Percentiles rank a stretch among this genome's conserved stretches.
Evolutionary conservation across 2,797 vertebrate species (phyloP).

Genomic region (Notolepis coatsorum): DNA sequence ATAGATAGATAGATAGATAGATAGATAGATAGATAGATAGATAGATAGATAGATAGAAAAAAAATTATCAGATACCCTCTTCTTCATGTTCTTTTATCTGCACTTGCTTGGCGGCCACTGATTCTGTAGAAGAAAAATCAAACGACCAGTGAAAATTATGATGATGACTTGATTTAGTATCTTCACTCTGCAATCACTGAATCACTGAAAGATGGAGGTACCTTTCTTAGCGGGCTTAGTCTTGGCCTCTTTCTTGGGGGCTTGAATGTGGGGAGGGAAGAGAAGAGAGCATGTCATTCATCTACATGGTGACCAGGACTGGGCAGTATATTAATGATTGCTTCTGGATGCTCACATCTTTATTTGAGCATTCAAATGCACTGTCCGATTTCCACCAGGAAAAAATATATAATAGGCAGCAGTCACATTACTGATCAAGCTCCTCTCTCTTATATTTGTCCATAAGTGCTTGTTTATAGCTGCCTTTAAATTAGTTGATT

Average conservation of each 20-base stretch:
- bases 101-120: conserved; percentile 59
- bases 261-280: conserved; percentile 41
- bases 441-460: too few species aligned
- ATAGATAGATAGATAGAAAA: too few species aligned
- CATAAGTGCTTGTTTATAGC: too few species aligned
- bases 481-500: too few species aligned
- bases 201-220: conserved; percentile 5
- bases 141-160: neutral
- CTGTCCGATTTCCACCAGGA: too few species aligned
- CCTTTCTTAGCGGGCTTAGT: conserved; percentile 58
- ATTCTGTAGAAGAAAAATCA: conserved; percentile 55
- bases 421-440: too few species aligned
- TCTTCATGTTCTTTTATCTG: conserved; percentile 49
- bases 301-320: too few species aligned
- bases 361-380: too few species aligned
- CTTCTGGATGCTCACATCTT: too few species aligned
- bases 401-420: too few species aligned
- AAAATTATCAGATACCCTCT: conserved; percentile 59
- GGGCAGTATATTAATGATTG: too few species aligned
- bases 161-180: neutral
- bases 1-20: too few species aligned
- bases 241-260: conserved; percentile 54
- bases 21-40: neutral
- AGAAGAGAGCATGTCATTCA: conserved; percentile 26
- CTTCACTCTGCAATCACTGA: neutral